These are phyloP conservation scores for Drosophila grimshawi DNA, from an alignment of 1,140 invertebrate species.

Conservation along the genomic window DNA sequence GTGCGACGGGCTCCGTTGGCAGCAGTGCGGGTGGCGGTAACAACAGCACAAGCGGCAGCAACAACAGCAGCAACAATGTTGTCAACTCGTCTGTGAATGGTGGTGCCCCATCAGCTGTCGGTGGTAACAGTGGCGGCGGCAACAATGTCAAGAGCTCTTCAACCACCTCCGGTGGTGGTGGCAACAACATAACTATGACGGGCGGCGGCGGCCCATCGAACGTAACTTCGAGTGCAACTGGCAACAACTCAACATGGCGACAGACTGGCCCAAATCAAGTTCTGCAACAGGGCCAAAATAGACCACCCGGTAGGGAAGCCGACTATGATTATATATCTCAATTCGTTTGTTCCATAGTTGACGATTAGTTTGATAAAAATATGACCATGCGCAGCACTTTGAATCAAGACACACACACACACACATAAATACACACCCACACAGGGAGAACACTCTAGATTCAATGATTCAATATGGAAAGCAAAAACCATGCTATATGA, in stretches of 20 bases:
- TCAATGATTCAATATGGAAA: conserved; percentile 60
- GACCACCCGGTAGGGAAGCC: conserved; percentile 76
- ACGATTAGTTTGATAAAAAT: conserved; percentile 65
- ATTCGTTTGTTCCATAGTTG: conserved; percentile 84
- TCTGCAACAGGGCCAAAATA: conserved; percentile 68
- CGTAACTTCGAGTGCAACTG: conserved; percentile 24
- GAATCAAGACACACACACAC: conserved; percentile 40
- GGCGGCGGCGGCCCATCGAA: conserved; percentile 31
- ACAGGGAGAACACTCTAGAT: conserved; percentile 33
- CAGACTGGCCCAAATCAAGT: conserved; percentile 70
- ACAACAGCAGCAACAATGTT: conserved; percentile 20
- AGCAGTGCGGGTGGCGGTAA: conserved; percentile 34
- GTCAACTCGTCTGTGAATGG: conserved; percentile 47
- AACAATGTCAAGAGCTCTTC: conserved; percentile 40
- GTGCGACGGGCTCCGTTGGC: conserved; percentile 30
- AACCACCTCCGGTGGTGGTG: not conserved
- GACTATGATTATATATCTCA: conserved; percentile 84
- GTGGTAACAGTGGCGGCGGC: conserved; percentile 20
- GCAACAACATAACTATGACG: conserved; percentile 46
- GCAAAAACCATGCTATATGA: conserved; percentile 60
- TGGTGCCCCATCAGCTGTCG: conserved; percentile 28
- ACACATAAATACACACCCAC: conserved; percentile 18
- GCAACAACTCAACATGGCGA: conserved; percentile 71
- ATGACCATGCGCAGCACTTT: conserved; percentile 46
- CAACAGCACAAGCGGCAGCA: conserved; percentile 24